A percentile compares a stretch with the other conserved stretches of the same genome.
phyloP scores from a whole-genome alignment of 2,113 vertebrate genomes.

The Chloropsis cyanopogon region DNA sequence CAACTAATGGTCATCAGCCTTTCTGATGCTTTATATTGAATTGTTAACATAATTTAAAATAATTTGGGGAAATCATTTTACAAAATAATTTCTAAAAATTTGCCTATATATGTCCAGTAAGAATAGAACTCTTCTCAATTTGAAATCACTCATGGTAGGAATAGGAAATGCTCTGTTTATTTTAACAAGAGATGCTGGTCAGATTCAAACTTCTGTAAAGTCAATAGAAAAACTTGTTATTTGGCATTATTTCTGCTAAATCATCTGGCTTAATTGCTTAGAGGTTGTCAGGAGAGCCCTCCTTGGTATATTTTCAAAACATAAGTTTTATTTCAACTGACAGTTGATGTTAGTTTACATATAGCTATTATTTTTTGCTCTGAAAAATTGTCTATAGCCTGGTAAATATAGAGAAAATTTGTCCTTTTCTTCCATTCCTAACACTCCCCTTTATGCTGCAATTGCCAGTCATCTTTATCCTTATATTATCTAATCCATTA shows the following conservation, averaged over 20 bases:
- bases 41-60: background rate
- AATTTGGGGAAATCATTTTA: background rate
- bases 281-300: background rate
- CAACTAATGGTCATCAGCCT: background rate
- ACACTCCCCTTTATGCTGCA: background rate
- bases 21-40: background rate
- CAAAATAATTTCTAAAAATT: background rate
- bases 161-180: background rate
- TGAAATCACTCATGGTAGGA: background rate
- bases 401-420: background rate
- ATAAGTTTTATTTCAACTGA: background rate
- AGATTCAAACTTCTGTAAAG: background rate
- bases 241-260: background rate
- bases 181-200: background rate
- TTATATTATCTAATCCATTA: background rate
- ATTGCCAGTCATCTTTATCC: background rate
- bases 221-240: background rate
- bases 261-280: background rate
- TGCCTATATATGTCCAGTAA: background rate
- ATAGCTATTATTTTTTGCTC: background rate
- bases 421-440: background rate
- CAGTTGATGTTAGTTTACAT: background rate
- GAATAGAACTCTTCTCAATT: background rate
- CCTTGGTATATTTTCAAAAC: background rate
- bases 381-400: background rate